phyloP scores from a whole-genome alignment of 1,140 invertebrate species.

The Drosophila obscura region DNA sequence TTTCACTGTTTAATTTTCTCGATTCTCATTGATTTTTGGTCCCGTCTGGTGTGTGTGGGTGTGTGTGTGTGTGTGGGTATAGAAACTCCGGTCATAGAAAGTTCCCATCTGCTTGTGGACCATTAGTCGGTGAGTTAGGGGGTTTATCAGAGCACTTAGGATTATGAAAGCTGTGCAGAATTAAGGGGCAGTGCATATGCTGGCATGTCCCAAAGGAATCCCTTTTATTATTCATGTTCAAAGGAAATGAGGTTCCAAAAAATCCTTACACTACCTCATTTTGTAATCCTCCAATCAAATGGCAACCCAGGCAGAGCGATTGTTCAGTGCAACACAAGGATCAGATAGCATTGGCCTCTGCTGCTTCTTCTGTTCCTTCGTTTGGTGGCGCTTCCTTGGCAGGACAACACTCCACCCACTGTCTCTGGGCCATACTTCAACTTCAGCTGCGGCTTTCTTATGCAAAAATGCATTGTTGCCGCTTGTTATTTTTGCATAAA shows the following conservation, averaged over 20 bases:
- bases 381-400: conserved; percentile 27
- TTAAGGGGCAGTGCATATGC: neutral
- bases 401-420: conserved; percentile 5
- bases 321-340: conserved; percentile 38
- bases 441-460: conserved; percentile 74
- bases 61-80: too few relatives aligned
- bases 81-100: too few relatives aligned
- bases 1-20: too few relatives aligned
- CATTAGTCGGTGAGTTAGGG: neutral
- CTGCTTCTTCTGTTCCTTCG: too few relatives aligned
- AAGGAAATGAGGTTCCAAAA: too few relatives aligned
- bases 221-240: too few relatives aligned
- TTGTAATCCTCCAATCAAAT: conserved; percentile 42
- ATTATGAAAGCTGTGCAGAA: neutral
- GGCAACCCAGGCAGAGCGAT: conserved; percentile 36
- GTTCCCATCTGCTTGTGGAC: neutral
- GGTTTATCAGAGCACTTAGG: conserved; percentile 9
- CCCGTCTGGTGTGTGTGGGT: too few relatives aligned
- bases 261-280: too few relatives aligned
- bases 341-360: conserved; percentile 42
- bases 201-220: too few relatives aligned
- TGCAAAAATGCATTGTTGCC: conserved; percentile 71
- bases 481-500: conserved; percentile 81
- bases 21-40: too few relatives aligned
- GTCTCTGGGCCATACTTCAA: conserved; percentile 64